Conservation (phyloP, 2,888 invertebrate species). For the Neoitamus cyanurus region DNA sequence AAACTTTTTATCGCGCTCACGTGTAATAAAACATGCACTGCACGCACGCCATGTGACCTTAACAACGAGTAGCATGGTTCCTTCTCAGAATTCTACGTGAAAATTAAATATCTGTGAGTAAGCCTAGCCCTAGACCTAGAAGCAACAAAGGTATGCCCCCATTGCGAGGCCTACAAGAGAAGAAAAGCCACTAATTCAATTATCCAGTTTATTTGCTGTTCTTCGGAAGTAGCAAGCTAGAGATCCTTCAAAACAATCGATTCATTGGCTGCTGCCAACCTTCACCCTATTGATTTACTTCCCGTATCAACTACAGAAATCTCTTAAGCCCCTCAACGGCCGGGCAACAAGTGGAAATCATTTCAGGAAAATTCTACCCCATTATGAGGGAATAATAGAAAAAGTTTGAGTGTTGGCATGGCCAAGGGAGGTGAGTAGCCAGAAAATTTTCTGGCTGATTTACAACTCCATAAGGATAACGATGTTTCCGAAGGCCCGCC, state of each 20-base stretch:
- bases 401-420: not conserved
- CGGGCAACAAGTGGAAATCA: not conserved
- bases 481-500: not conserved
- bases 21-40: not conserved
- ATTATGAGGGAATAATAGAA: constrained; percentile 1
- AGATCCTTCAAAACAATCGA: not conserved
- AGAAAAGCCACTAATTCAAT: not conserved
- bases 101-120: not conserved
- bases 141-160: no score
- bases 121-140: no score
- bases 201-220: not conserved
- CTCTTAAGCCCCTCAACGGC: not conserved
- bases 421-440: not conserved
- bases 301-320: not conserved
- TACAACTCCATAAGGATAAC: not conserved
- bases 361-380: not conserved
- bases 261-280: not conserved
- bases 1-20: not conserved
- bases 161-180: no score
- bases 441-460: not conserved
- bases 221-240: not conserved
- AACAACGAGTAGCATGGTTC: no score
- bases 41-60: not conserved
- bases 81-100: not conserved
- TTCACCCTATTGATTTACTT: not conserved